Percentiles rank a stretch among this genome's conserved stretches.
These are phyloP conservation scores for Etheostoma perlongum DNA, from an alignment of 2,797 vertebrate genomes.

Conservation along the genomic window DNA sequence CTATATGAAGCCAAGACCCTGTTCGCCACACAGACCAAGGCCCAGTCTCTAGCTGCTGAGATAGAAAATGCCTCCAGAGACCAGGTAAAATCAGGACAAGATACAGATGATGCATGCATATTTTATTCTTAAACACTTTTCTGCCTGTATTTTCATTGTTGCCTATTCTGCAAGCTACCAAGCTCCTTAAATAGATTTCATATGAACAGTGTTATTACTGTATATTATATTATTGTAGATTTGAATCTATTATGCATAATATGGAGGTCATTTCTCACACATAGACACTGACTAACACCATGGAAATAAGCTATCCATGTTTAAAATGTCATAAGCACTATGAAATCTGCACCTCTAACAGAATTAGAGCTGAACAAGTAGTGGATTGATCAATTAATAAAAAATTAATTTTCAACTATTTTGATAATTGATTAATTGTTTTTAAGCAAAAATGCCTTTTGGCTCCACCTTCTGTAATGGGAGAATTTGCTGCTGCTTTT, in stretches of 20 bases:
- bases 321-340: background rate
- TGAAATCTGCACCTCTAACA: background rate
- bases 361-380: background rate
- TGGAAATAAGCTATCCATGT: background rate
- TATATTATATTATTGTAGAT: conserved; percentile 17
- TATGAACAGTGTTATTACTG: background rate
- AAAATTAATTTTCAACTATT: background rate
- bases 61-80: conserved; percentile 96
- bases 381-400: background rate
- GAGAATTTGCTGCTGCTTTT: background rate
- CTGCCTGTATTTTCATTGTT: background rate
- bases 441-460: background rate
- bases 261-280: conserved; percentile 9
- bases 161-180: background rate
- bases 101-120: background rate
- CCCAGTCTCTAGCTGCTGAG: conserved; percentile 95
- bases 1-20: conserved; percentile 96
- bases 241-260: conserved; percentile 24
- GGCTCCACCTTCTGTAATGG: background rate
- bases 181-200: background rate
- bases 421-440: background rate
- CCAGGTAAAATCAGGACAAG: conserved; percentile 84
- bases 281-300: background rate
- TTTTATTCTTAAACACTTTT: background rate
- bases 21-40: conserved; percentile 96